Evolutionary conservation across 2,888 invertebrate species (phyloP), one percentile per base, ranked within the genome.

Genomic region (Chloromyia formosa): DNA sequence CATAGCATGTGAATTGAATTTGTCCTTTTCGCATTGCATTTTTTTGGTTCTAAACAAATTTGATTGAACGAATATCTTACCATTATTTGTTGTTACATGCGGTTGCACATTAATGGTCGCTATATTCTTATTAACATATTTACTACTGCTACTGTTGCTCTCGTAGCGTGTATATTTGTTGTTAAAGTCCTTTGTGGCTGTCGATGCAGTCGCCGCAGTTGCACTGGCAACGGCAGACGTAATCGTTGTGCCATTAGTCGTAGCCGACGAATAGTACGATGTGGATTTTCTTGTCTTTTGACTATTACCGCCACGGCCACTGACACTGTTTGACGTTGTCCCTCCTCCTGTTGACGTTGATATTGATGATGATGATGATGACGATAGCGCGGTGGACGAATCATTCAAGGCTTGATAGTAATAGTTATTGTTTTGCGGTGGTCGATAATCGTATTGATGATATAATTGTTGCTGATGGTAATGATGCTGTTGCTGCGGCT

Each of bases 101-200:
- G 74, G 74, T 75, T 72, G 60, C 54, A 73, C 66, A 74, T 74
- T 74, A 54, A 49, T 74, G 27, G 54, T 66, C 71, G 76, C 76
- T 75, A 76, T 56, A 76, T 76, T 74, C 62, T 76, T 69, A 69
- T 45, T 73, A 69, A 73, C 75, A 73, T 68, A 73, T 75, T 76
- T 76, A 71, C 45, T 72, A 68, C 53, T 35, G 22, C 40, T 35
- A 35, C 27, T 35, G 27, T 35, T 35, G 27, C 3, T 76, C 61
- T 76, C 76, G 54, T 75, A 73, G 40, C 73, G 66, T 60, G 74
- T 68, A 54, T 35, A 56, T 42, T 75, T 74, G 23, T 75, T 74
- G 54, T 22, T 56, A 62, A 71, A 74, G 35, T 76, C 73, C 69
- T 75, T 76, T 45, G 27, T 56, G 27, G 27, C 27, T 18, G 35